A percentile compares a stretch with the other conserved stretches of the same genome.
These are phyloP conservation scores for Embidobia sp. DNA, from an alignment of 2,888 invertebrate genomes.

Conservation along the genomic window DNA sequence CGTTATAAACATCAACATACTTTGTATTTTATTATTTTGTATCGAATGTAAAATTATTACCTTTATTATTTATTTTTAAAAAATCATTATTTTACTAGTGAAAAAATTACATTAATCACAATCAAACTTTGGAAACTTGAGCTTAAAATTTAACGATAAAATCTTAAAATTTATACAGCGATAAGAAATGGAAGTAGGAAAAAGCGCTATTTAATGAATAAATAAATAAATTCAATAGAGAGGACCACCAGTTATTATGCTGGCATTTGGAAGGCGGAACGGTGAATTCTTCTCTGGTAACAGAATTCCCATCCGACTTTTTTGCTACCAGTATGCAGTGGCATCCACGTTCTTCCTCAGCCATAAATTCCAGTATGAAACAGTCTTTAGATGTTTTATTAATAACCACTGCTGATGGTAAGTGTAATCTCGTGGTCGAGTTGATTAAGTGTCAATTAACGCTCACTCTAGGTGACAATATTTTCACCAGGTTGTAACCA, in stretches of 20 bases:
- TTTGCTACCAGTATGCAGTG: slow-evolving; percentile 96
- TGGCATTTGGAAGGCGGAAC: slow-evolving; percentile 90
- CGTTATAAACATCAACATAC: slow-evolving; percentile 85
- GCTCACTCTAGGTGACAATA: too few relatives aligned
- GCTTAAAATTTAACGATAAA: not conserved
- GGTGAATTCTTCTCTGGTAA: slow-evolving; percentile 88
- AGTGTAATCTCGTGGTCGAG: too few relatives aligned
- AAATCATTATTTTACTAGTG: too few relatives aligned
- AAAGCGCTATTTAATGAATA: slow-evolving; percentile 12
- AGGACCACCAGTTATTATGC: slow-evolving; percentile 93
- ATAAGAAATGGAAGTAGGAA: not conserved
- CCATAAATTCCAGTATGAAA: slow-evolving; percentile 81
- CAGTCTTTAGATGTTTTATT: slow-evolving; percentile 90
- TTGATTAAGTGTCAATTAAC: too few relatives aligned
- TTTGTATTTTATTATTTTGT: too few relatives aligned
- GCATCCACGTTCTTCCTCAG: slow-evolving; percentile 86
- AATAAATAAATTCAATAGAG: slow-evolving; percentile 84
- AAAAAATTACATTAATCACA: too few relatives aligned
- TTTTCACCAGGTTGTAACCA: not conserved
- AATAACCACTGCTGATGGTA: slow-evolving; percentile 94
- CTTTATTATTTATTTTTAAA: too few relatives aligned
- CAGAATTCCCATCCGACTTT: slow-evolving; percentile 91
- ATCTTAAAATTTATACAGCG: not conserved
- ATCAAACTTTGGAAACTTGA: too few relatives aligned
- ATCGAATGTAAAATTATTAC: too few relatives aligned